These are phyloP conservation scores for Pogonomyrmex barbatus DNA, from an alignment of 1,140 invertebrate species.

Conservation along the genomic window DNA sequence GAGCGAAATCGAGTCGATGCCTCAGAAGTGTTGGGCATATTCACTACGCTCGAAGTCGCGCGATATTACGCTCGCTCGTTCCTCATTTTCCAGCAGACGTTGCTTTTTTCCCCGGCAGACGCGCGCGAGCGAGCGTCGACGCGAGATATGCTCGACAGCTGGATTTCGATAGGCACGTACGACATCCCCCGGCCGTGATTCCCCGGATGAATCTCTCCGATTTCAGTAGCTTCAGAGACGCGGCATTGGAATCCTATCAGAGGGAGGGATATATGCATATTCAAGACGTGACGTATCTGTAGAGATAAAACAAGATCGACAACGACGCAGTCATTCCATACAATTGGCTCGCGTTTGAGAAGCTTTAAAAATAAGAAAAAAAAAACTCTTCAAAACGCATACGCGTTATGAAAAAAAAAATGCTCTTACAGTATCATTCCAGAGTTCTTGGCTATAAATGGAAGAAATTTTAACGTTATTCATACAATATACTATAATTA, in stretches of 20 bases:
- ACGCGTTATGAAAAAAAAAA: not conserved
- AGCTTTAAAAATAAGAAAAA: not conserved
- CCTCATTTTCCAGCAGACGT: conserved; percentile 53
- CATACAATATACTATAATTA: not conserved
- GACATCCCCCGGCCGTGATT: conserved; percentile 14
- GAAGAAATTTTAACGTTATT: not conserved
- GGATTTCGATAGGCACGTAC: conserved; percentile 49
- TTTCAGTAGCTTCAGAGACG: conserved; percentile 37
- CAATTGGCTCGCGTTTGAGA: not conserved
- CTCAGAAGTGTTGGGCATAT: conserved; percentile 44
- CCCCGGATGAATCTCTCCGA: conserved; percentile 26
- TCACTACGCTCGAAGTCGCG: conserved; percentile 7
- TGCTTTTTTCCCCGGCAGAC: conserved; percentile 44
- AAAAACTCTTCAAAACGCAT: not conserved
- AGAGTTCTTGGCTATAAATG: not conserved
- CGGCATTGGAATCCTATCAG: conserved; percentile 1
- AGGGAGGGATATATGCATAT: not conserved
- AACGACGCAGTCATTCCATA: not conserved
- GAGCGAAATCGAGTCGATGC: conserved; percentile 52
- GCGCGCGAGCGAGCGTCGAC: conserved; percentile 36
- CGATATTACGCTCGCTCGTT: conserved; percentile 52
- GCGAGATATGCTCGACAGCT: conserved; percentile 49
- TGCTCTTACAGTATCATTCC: not conserved
- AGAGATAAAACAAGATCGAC: conserved; percentile 27
- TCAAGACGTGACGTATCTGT: conserved; percentile 3